Evolutionary conservation across 1,140 invertebrate species (phyloP).

Genomic region (Platyscapa corneri): DNA sequence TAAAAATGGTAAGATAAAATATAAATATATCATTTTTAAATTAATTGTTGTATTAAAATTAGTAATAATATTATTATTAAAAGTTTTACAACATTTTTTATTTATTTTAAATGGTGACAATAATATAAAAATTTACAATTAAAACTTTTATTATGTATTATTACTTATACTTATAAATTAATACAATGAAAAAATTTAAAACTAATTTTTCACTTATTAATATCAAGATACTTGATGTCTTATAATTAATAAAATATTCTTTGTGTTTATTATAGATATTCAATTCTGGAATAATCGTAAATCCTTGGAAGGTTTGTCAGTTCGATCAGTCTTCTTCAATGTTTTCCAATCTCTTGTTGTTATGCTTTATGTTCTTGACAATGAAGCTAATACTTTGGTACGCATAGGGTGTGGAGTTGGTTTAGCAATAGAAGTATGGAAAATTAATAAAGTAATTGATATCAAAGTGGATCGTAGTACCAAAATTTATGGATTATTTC

Average conservation of each 20-base stretch:
- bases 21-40: neutral
- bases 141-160: too few relatives aligned
- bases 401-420: conserved; percentile 94
- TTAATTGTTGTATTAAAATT: too few relatives aligned
- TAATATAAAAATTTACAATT: too few relatives aligned
- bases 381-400: conserved; percentile 98
- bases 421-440: conserved; percentile 98
- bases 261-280: conserved; percentile 83
- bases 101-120: too few relatives aligned
- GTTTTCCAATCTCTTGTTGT: conserved; percentile 98
- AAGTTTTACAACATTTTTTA: too few relatives aligned
- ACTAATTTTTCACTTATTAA: too few relatives aligned
- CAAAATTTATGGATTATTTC: conserved; percentile 85
- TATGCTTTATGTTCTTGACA: conserved; percentile 96
- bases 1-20: conserved; percentile 88
- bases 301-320: conserved; percentile 96
- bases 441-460: conserved; percentile 97
- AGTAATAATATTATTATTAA: too few relatives aligned
- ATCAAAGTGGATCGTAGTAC: conserved; percentile 86
- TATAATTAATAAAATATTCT: conserved; percentile 25
- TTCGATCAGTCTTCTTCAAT: conserved; percentile 99
- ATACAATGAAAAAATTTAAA: too few relatives aligned
- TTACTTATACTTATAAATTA: too few relatives aligned
- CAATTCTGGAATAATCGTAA: conserved; percentile 99
- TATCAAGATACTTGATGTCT: too few relatives aligned